Base-by-base conservation (phyloP, 2,113 vertebrate species). In the Lepus timidus region DNA sequence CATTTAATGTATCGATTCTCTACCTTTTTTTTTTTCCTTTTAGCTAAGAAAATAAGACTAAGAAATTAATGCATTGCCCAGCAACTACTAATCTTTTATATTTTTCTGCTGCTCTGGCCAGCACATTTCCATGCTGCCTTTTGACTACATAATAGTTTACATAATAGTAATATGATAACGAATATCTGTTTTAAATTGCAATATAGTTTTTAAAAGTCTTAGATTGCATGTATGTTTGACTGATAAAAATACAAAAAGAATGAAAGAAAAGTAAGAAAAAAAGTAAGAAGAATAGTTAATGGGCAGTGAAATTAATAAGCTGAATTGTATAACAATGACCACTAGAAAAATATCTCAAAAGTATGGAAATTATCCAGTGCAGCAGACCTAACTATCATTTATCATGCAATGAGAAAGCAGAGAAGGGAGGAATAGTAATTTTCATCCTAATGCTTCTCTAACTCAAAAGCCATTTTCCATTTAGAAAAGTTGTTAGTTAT, bases 401-500 rank as follows among this genome's bases (percentile, higher is more conserved):
- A 93, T 96, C 92, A 86, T 70, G 83, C 84, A 96, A 61, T 64
- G 90, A 84, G 71, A 88, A 90, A 90, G 85, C 73, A 82, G 88
- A 92, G 36, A 65, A 62, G 78, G 88, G 96, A 58, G 85, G 78
- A 88, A 96, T 25, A 84, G 87, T 88, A 84, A 96, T 96, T 97
- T 88, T 95, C 95, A 94, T 94, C 90, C 70, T 79, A 95, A 95
- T 94, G 85, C 91, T 93, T 97, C 95, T 92, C 13, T 96, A 92
- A 90, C 95, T 85, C 90, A 61, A 89, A 95, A 97, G 85, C 51
- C 76, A 85, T 95, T 96, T 97, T 93, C 96, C 70, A 96, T 96
- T 97, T 94, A 87, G 71, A 80, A 91, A 91, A 91, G 39, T 89
- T 97, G 95, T 93, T 93, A 95, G 68, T 76, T 95, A 95, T 96